Evolutionary conservation across 2,797 vertebrate species (phyloP), one percentile per base, ranked within the genome.

Genomic region (Eulemur coronatus): DNA sequence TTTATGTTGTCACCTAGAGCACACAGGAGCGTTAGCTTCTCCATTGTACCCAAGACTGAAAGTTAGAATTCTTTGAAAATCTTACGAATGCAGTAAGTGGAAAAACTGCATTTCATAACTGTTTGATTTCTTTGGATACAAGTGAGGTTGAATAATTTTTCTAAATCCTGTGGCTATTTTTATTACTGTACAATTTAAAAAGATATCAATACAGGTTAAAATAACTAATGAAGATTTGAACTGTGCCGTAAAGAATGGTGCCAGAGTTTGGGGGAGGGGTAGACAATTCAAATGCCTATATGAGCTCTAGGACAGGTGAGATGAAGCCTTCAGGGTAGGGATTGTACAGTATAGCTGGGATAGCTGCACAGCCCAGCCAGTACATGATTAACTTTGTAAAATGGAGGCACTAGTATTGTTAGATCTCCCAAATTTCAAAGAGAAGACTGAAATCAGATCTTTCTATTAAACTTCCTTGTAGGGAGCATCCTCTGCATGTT

Each of bases 91-190:
- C 18, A 81, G 20, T 28, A 85, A 75, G 17, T 61, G 22, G 33
- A 69, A 70, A 90, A 48, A 48, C 26, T 78, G 2, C 22, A 70
- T 55, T 20, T n/a, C n/a, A 30, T 65, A 55, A 75, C 4, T 69
- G 7, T 94, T 81, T 75, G 15, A n/a, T 78, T 84, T 89, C 50
- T 75, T 75, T 96, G 33, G 20, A 75, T 81, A 50, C 18, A 70
- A 63, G 8, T 24, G 7, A 79, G 1, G 4, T 73, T 88, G 57
- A 61, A 3, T 48, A 38, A 20, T 38, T 70, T n/a, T 78, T 35
- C 20, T 57, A 48, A 41, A 18, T 85, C 65, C 12, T 26, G 4
- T 70, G 13, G 10, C 50, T 84, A 41, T 97, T 89, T 89, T 10
- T 80, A 63, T 24, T 63, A 81, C 46, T 30, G 4, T 46, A 61